phyloP scores from a whole-genome alignment of 2,888 invertebrate species.

The Heliconius erato region DNA sequence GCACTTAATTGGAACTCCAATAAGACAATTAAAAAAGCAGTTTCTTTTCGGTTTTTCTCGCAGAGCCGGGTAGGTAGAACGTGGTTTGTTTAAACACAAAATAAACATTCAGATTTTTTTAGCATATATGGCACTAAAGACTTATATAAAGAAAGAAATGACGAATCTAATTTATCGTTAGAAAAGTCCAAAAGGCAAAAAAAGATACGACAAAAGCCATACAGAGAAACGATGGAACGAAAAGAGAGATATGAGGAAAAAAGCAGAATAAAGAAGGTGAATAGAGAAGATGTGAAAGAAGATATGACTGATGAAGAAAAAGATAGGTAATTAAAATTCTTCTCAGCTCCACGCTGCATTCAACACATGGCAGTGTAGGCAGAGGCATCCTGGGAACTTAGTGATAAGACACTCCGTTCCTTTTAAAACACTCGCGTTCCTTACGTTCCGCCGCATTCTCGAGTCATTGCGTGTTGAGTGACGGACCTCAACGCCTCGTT shows the following conservation, averaged over 20 bases:
- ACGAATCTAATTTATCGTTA: slow-evolving; percentile 19
- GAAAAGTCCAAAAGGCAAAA: background rate
- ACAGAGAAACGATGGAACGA: background rate
- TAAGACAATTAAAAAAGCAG: no score
- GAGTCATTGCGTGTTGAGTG: background rate
- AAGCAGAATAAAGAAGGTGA: background rate
- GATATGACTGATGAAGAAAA: background rate
- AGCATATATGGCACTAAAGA: slow-evolving; percentile 20
- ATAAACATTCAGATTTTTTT: background rate
- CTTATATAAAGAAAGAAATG: background rate
- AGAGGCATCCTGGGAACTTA: background rate
- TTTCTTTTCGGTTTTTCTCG: no score
- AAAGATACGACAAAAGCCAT: background rate
- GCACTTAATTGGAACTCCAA: no score
- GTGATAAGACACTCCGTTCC: background rate
- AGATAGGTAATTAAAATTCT: background rate
- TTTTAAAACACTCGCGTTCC: background rate
- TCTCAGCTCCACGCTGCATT: background rate
- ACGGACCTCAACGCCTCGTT: background rate
- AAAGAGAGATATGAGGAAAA: slow-evolving; percentile 21
- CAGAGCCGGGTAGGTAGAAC: no score
- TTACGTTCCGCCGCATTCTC: background rate
- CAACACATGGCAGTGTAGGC: background rate
- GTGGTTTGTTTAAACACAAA: background rate
- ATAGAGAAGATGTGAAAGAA: background rate